Evolutionary conservation across 2,888 invertebrate genomes (phyloP).

Genomic region (Tribolium freemani): DNA sequence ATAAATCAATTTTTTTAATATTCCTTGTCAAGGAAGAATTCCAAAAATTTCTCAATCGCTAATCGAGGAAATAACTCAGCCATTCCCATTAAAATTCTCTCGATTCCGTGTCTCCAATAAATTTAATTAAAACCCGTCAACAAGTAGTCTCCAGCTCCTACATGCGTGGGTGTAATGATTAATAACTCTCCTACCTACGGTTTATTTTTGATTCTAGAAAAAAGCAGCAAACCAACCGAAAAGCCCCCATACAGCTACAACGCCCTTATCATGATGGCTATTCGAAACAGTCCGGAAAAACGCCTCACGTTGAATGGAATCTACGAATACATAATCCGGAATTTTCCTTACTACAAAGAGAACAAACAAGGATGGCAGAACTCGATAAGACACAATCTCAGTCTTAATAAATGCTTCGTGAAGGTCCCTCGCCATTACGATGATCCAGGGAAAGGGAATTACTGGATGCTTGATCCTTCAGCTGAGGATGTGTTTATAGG

Average conservation of each 20-base stretch:
- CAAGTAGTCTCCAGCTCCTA: neutral
- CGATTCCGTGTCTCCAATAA: neutral
- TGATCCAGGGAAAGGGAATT: conserved; percentile 99
- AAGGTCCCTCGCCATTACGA: conserved; percentile 98
- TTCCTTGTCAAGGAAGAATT: no score
- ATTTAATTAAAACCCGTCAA: neutral
- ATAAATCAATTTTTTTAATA: no score
- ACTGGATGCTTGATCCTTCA: conserved; percentile 99
- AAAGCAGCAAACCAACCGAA: conserved; percentile 83
- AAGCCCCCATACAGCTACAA: conserved; percentile 99
- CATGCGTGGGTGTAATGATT: no score
- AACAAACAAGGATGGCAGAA: conserved; percentile 99
- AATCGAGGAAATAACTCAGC: no score
- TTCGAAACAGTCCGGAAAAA: conserved; percentile 93
- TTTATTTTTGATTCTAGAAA: conserved; percentile 55
- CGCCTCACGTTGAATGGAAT: conserved; percentile 95
- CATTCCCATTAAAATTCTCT: no score
- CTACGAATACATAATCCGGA: conserved; percentile 98
- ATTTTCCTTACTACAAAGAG: conserved; percentile 98
- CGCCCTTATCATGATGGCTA: conserved; percentile 99
- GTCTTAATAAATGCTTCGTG: conserved; percentile 98
- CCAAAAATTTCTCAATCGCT: no score
- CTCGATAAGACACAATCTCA: conserved; percentile 96
- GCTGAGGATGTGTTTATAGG: conserved; percentile 99
- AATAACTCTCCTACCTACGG: neutral